Evolutionary conservation across 2,113 vertebrate species (phyloP).

Genomic region (Azemiops feae): DNA sequence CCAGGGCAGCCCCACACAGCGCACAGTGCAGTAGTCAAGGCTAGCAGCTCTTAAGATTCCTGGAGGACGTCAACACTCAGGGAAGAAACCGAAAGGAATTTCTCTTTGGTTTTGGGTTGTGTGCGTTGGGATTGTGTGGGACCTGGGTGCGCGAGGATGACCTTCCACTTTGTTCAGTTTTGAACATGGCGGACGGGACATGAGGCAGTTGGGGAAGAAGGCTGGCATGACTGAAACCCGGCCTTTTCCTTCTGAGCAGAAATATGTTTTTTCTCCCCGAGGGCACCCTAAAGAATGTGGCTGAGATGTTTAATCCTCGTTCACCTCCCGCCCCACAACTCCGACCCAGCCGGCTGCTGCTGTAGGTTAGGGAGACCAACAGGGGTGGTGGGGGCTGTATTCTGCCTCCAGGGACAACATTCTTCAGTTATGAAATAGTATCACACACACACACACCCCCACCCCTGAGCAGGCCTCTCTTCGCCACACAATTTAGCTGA

Average conservation of each 20-base stretch:
- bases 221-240: conserved; percentile 16
- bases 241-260: conserved; percentile 48
- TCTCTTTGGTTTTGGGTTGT: not conserved
- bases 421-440: conserved; percentile 70
- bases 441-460: too few relatives aligned
- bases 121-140: not conserved
- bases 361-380: conserved; percentile 64
- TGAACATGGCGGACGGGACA: not conserved
- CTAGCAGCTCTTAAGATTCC: not conserved
- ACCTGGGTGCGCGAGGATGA: not conserved
- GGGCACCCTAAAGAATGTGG: conserved; percentile 65
- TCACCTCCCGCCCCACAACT: not conserved
- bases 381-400: conserved; percentile 53
- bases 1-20: not conserved
- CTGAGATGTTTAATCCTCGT: conserved; percentile 41
- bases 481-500: not conserved
- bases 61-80: not conserved
- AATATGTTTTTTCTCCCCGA: conserved; percentile 62
- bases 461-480: conserved; percentile 10
- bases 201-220: not conserved
- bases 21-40: not conserved
- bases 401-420: conserved; percentile 70
- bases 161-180: not conserved
- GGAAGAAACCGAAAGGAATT: not conserved
- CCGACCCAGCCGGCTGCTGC: not conserved